Evolutionary conservation across 2,797 vertebrate genomes (phyloP).

Genomic region (Aphelocoma californica): DNA sequence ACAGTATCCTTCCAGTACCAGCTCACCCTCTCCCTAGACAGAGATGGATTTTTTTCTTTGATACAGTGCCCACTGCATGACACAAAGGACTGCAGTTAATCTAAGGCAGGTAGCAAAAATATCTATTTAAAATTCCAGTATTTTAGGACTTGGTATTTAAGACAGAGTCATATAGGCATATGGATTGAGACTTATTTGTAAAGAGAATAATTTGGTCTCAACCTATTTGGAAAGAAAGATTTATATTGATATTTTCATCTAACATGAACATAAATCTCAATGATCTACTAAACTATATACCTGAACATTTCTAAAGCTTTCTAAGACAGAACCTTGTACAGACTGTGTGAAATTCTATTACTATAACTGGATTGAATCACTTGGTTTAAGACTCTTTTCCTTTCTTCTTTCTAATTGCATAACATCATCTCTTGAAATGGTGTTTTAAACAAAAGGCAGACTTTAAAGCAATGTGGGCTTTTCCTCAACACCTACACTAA

Average conservation of each 20-base stretch:
- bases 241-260: background rate
- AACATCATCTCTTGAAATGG: background rate
- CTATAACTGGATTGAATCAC: background rate
- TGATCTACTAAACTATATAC: background rate
- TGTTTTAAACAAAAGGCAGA: conserved; percentile 39
- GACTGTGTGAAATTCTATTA: background rate
- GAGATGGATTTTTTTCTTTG: background rate
- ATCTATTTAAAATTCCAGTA: background rate
- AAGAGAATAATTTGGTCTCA: background rate
- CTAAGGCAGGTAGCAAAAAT: background rate
- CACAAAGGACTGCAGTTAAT: background rate
- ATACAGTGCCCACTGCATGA: background rate
- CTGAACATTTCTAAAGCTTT: background rate
- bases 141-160: background rate
- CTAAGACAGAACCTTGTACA: background rate
- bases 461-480: conserved; percentile 35
- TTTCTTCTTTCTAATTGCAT: background rate
- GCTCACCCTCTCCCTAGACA: background rate
- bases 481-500: background rate
- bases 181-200: background rate
- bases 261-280: background rate
- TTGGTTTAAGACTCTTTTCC: background rate
- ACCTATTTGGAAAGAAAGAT: background rate
- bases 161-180: background rate
- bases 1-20: background rate